Evolutionary conservation across 2,888 invertebrate genomes (phyloP), one percentile per base, ranked within the genome.

Genomic region (Tachina lurida): DNA sequence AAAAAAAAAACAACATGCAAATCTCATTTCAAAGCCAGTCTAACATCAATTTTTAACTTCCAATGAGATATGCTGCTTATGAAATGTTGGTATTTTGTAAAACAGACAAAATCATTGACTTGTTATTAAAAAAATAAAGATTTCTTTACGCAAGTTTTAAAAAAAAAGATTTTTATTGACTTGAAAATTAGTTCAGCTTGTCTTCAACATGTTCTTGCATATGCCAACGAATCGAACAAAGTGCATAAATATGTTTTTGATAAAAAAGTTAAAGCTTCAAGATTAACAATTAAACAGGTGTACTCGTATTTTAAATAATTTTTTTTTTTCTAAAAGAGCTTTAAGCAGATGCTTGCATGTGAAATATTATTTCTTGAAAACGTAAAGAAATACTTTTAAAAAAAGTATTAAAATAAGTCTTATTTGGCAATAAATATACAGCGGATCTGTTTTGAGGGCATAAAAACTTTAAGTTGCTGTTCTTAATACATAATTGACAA

Each of bases 141-240:
- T 65, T 76, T 54, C 7, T 39, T 45, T 19, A 62, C 49, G 39
- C 41, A 49, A n/a, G 10, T 19, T 63, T 63, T 39, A 19, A 19
- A 43, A 7, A 5, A 19, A 19, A 41, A 7, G 47, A 49, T 52
- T 74, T 41, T 0, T 63, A 58, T 76, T 58, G 65, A 76, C 67
- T 65, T 22, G 19, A 65, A 65, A 67, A 67, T 76, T 67, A 58
- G 67, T 47, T 67, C 17, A 76, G 58, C 39, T 47, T 65, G 43
- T 76, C 75, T 54, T 3, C 9, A 76, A 31, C 56, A 49, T 65
- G 31, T 56, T 76, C 45, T 7, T 31, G 31, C 1, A 31, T 10
- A n/a, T 76, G 54, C 56, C 65, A 43, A 54, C 65, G 19, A 65
- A 45, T 56, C 65, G 13, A 31, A 31, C 31, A 31, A 31, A 56